A percentile compares a stretch with the other conserved stretches of the same genome.
Conservation (phyloP, 2,888 invertebrate genomes). For the Rhogogaster chlorosoma region DNA sequence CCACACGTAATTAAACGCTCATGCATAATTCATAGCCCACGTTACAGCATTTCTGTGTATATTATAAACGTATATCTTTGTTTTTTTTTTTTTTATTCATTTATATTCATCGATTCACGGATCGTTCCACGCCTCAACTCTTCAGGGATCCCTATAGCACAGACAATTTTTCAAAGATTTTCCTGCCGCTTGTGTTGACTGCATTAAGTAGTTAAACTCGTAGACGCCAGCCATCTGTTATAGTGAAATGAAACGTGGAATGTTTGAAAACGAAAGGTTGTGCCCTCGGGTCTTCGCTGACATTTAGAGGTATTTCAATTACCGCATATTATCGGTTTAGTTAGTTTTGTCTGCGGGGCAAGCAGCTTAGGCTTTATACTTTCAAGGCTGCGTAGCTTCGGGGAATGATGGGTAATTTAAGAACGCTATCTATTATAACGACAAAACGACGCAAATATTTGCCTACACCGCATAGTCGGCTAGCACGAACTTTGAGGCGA, state of each 20-base stretch:
- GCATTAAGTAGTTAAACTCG: not conserved
- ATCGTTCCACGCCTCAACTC: not conserved
- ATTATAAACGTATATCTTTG: not conserved
- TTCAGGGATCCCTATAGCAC: not conserved
- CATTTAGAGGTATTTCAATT: slow-evolving; percentile 59
- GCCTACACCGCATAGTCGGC: not conserved
- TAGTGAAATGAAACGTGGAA: slow-evolving; percentile 21
- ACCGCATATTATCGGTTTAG: slow-evolving; percentile 39
- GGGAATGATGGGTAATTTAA: slow-evolving; percentile 53
- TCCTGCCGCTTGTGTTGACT: not conserved
- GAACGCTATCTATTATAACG: not conserved
- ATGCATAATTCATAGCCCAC: slow-evolving; percentile 8
- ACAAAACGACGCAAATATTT: not conserved
- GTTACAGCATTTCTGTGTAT: not conserved
- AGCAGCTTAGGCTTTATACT: slow-evolving; percentile 21
- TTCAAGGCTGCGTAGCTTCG: slow-evolving; percentile 57
- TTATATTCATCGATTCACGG: not conserved
- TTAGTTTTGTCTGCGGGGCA: slow-evolving; percentile 13
- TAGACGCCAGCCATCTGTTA: not conserved
- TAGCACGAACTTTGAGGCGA: not conserved
- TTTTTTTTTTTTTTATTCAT: not conserved
- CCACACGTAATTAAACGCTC: not conserved
- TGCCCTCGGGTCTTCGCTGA: slow-evolving; percentile 57
- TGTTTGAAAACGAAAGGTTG: slow-evolving; percentile 65
- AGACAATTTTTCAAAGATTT: not conserved